Evolutionary conservation across 2,113 vertebrate genomes (phyloP).

Genomic region (Scytalopus superciliaris): DNA sequence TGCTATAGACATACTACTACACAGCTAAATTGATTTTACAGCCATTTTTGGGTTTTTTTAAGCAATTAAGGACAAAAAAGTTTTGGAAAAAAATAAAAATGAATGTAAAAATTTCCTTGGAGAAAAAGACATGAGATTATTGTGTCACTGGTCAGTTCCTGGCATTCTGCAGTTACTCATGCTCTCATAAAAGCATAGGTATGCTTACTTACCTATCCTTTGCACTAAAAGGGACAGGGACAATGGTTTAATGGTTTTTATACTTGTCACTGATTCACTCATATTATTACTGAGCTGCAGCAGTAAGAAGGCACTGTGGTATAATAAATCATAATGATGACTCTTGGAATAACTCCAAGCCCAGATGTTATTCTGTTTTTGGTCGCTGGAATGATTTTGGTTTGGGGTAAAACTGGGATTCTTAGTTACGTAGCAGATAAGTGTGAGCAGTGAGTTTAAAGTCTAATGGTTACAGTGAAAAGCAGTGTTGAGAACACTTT

Average conservation of each 20-base stretch:
- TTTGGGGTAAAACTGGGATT: not conserved
- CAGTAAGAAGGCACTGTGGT: not conserved
- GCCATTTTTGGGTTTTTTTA: not conserved
- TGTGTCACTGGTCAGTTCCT: not conserved
- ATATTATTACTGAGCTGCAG: not conserved
- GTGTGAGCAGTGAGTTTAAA: not conserved
- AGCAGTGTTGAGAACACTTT: not conserved
- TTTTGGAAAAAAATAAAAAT: not conserved
- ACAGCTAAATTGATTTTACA: not conserved
- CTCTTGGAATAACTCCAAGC: not conserved
- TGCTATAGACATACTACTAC: not conserved
- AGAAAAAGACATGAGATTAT: not conserved
- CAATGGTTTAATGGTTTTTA: not conserved
- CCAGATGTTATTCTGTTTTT: not conserved
- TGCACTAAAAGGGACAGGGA: not conserved
- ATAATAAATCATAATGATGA: not conserved
- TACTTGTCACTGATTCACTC: not conserved
- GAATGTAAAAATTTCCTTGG: not conserved
- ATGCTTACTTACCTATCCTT: not conserved
- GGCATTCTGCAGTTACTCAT: not conserved
- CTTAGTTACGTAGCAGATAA: not conserved
- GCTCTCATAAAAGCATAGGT: not conserved
- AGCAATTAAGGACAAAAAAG: not conserved
- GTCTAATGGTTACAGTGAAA: not conserved
- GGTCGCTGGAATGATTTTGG: not conserved